Evolutionary conservation across 2,888 invertebrate genomes (phyloP).

Genomic region (Dryococelus australis): DNA sequence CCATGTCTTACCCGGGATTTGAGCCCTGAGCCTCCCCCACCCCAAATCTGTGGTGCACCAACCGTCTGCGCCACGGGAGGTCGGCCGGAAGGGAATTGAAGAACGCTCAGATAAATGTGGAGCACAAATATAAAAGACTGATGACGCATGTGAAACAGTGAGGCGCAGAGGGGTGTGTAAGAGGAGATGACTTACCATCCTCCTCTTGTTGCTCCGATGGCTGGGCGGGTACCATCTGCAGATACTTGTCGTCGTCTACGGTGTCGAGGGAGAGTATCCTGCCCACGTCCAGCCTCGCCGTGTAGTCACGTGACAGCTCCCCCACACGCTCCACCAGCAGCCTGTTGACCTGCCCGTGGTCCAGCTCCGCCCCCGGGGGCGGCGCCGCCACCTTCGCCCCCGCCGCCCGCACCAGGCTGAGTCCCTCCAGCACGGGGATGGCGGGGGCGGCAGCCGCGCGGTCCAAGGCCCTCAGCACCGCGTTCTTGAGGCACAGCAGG

Average conservation of each 20-base stretch:
- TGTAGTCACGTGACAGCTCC: background rate
- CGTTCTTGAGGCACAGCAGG: conserved; percentile 36
- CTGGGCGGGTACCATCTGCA: background rate
- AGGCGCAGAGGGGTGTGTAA: too few relatives aligned
- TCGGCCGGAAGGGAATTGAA: too few relatives aligned
- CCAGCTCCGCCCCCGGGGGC: background rate
- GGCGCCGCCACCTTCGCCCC: background rate
- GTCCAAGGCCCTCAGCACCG: conserved; percentile 34
- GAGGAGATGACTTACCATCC: background rate
- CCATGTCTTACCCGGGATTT: too few relatives aligned
- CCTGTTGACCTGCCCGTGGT: background rate
- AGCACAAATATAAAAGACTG: too few relatives aligned
- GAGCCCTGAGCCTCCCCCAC: too few relatives aligned
- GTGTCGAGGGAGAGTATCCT: background rate
- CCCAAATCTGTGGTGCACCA: too few relatives aligned
- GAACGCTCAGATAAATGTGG: background rate
- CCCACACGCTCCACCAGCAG: background rate
- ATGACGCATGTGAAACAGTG: too few relatives aligned
- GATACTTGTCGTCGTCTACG: background rate
- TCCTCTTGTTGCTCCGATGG: background rate
- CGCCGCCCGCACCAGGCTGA: conserved; percentile 34
- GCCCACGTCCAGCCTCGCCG: background rate
- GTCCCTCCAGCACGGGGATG: conserved; percentile 35
- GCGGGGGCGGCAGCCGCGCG: conserved; percentile 30
- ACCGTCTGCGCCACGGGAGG: too few relatives aligned